Conservation (phyloP, 2,113 vertebrate genomes). For the Lipotes vexillifer region DNA sequence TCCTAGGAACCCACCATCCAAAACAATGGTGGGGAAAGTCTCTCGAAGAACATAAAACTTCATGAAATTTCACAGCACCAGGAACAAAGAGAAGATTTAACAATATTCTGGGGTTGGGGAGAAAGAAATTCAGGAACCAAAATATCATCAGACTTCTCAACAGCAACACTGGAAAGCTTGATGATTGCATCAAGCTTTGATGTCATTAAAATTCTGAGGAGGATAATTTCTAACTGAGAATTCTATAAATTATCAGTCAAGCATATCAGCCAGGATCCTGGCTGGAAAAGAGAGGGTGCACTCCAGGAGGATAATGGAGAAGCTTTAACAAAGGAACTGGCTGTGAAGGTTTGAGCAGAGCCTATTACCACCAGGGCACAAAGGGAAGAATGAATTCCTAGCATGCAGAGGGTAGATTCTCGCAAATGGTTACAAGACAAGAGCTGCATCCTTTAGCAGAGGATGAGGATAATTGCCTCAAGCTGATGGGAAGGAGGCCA, state of each 20-base stretch:
- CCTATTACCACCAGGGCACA: background rate
- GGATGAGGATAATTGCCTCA: background rate
- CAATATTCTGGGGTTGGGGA: background rate
- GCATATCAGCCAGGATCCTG: background rate
- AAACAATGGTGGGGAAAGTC: background rate
- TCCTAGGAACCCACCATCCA: background rate
- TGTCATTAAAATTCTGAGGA: background rate
- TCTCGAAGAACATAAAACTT: background rate
- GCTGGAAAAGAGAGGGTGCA: background rate
- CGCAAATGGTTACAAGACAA: background rate
- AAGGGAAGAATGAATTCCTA: background rate
- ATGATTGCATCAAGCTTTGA: background rate
- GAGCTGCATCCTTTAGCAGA: background rate
- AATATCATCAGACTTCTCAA: background rate
- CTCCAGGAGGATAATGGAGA: background rate
- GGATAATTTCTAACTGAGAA: background rate
- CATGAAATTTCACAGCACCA: background rate
- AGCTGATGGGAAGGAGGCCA: background rate
- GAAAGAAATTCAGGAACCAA: background rate
- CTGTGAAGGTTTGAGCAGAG: background rate
- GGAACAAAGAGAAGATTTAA: background rate
- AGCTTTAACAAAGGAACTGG: background rate
- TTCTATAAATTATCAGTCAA: background rate
- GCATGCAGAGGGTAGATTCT: background rate
- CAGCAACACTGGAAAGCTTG: background rate